Conservation (phyloP, 2,113 vertebrate species). For the Isurus oxyrinchus region DNA sequence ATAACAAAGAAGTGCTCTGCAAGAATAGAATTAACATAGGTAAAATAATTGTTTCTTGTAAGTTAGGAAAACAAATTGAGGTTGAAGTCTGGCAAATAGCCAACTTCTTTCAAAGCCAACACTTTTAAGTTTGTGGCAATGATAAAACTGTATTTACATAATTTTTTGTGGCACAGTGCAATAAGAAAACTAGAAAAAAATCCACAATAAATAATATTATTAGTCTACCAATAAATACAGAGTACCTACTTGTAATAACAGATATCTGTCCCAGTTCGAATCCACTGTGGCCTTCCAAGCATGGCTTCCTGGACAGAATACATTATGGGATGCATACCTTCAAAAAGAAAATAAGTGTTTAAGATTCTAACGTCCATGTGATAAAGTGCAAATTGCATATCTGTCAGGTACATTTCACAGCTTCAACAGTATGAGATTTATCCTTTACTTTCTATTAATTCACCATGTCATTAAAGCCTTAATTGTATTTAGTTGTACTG, state of each 20-base stretch:
- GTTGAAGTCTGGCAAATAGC: too few species aligned
- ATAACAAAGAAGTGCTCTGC: neutral
- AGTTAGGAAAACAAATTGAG: neutral
- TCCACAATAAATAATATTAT: neutral
- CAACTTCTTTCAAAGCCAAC: neutral
- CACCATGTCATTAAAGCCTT: neutral
- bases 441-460: neutral
- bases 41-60: neutral
- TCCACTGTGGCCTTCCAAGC: conserved; percentile 75
- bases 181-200: neutral
- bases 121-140: neutral
- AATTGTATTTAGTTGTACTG: neutral
- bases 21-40: neutral
- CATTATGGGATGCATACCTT: conserved; percentile 97
- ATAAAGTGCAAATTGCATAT: neutral
- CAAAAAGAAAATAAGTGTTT: conserved; percentile 38
- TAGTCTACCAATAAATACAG: neutral
- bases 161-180: neutral
- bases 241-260: conserved; percentile 94
- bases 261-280: conserved; percentile 83
- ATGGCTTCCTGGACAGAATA: conserved; percentile 95
- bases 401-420: neutral
- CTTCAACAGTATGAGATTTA: neutral
- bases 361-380: neutral
- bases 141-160: neutral